Evolutionary conservation across 1,140 invertebrate species (phyloP), one percentile per base, ranked within the genome.

Genomic region (Drosophila ercepeae): DNA sequence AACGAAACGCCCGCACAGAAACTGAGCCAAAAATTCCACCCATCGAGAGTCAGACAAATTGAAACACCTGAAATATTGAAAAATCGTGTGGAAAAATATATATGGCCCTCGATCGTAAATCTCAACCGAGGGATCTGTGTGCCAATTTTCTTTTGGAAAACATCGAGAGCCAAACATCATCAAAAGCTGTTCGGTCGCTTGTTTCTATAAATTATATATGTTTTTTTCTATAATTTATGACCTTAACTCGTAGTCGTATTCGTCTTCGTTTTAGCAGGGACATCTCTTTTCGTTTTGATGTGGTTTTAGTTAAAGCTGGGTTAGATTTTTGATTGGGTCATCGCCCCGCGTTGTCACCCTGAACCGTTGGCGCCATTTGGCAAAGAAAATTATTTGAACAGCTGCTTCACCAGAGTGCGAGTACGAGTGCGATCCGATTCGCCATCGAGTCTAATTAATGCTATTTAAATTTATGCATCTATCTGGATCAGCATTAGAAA

Each of bases 401-500:
- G 60, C 67, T 81, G 77, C 36, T 46, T 32, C 41, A 32, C 21
- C 54, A 74, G 45, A 51, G 42, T 19, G n/a, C 27, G 45, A 68
- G 25, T n/a, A n/a, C 36, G 29, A 51, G 45, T 32, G 63, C 57
- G 55, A 32, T 45, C 14, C 39, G 39, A 32, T 51, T 61, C 46
- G 53, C 46, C 53, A 75, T 71, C 42, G 57, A 48, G 52, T 75
- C 54, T 67, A 54, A 73, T 54, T 53, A 83, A 82, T 78, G 61
- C 63, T 75, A 64, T 74, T 83, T 55, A 67, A 79, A 79, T 79
- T 75, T 75, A 79, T 81, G 77, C 76, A 79, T 60, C 36, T 75
- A 71, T 81, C 27, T 57, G 54, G 59, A 72, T 51, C 71, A 49
- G n/a, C n/a, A n/a, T 34, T n/a, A 13, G 14, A 32, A 21, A 36